Evolutionary conservation across 2,797 vertebrate species (phyloP).

Genomic region (Hoplostethus mediterraneus): DNA sequence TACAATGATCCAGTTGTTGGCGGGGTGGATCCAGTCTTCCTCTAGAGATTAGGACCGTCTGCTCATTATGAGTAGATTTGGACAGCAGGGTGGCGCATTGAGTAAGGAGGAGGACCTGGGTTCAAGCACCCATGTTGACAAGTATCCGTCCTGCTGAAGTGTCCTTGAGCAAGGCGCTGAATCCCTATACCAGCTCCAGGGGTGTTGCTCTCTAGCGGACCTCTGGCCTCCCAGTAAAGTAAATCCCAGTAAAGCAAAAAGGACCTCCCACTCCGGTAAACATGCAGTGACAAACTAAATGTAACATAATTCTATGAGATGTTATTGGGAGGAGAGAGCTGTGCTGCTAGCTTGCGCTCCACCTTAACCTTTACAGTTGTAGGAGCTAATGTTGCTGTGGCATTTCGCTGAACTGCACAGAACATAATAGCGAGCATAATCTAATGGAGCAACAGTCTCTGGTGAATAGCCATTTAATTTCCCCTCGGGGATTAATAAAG

Average conservation of each 20-base stretch:
- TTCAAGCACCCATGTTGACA: background rate
- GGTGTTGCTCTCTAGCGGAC: no score
- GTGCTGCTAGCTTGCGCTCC: no score
- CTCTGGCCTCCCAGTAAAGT: no score
- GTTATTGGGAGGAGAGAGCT: no score
- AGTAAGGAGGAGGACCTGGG: background rate
- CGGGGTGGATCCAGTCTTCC: slow-evolving; percentile 24
- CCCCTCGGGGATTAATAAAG: slow-evolving; percentile 18
- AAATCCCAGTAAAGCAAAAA: no score
- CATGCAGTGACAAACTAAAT: no score
- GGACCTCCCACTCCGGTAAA: no score
- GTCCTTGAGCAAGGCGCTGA: slow-evolving; percentile 12
- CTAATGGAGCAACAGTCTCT: slow-evolving; percentile 28
- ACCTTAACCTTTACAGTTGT: no score
- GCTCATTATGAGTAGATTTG: slow-evolving; percentile 2
- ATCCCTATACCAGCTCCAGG: no score
- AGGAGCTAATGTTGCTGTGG: background rate
- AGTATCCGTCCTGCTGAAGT: background rate
- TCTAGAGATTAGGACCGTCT: slow-evolving; percentile 7
- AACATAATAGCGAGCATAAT: slow-evolving; percentile 10
- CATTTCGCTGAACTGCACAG: slow-evolving; percentile 6
- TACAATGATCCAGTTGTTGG: slow-evolving; percentile 59
- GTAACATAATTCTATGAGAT: no score
- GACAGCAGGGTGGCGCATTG: background rate
- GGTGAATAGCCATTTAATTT: background rate